Conservation (phyloP, 2,888 invertebrate genomes). For the Mantis religiosa region DNA sequence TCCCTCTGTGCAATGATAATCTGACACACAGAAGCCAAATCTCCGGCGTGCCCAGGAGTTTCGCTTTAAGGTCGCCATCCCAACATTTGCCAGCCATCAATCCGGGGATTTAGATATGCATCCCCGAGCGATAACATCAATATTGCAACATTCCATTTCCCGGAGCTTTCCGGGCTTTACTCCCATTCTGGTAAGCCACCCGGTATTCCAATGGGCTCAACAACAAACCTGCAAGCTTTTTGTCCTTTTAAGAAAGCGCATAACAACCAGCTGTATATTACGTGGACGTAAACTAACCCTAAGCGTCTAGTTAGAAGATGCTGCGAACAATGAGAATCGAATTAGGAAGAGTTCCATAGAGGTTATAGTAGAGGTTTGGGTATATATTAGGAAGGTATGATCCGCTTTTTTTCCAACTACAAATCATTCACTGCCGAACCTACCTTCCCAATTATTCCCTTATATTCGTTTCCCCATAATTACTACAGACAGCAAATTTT, state of each 20-base stretch:
- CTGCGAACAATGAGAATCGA: no score
- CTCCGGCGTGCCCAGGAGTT: neutral
- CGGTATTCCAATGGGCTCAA: neutral
- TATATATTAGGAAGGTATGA: no score
- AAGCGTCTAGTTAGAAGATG: no score
- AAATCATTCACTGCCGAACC: no score
- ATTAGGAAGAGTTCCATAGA: no score
- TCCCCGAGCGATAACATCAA: neutral
- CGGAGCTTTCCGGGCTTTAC: neutral
- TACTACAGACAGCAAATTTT: no score
- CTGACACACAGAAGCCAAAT: neutral
- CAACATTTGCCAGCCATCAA: neutral
- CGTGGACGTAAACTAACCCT: no score
- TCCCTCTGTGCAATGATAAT: neutral
- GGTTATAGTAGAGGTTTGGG: no score
- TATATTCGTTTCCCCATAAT: no score
- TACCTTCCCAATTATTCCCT: no score
- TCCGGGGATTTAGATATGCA: neutral
- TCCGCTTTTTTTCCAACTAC: no score
- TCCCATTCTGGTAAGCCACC: neutral
- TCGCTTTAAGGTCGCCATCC: neutral
- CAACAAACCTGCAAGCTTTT: neutral
- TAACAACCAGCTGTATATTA: neutral
- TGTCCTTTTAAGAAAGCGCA: neutral
- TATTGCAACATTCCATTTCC: neutral